phyloP scores from a whole-genome alignment of 2,888 invertebrate species.

The Chloroclysta siterata region DNA sequence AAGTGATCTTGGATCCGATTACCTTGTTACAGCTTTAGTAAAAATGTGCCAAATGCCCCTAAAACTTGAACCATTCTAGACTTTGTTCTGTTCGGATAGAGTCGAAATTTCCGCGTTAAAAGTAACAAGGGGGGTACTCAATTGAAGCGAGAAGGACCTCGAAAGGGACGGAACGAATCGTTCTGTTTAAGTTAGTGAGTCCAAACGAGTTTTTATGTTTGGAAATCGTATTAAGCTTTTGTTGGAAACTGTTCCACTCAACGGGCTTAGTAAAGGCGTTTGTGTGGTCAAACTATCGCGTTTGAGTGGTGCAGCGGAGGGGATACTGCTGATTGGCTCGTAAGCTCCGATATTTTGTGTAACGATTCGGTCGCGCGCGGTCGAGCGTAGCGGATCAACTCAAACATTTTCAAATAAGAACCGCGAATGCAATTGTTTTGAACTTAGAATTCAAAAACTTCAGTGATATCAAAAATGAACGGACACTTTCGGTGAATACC shows the following conservation, averaged over 20 bases:
- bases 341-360: conserved; percentile 72
- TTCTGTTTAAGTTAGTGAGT: conserved; percentile 82
- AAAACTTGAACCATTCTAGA: conserved; percentile 39
- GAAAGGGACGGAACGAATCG: conserved; percentile 76
- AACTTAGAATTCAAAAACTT: conserved; percentile 39
- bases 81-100: conserved; percentile 31
- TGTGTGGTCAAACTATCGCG: conserved; percentile 82
- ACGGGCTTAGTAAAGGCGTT: conserved; percentile 82
- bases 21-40: conserved; percentile 63
- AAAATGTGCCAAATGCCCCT: conserved; percentile 63
- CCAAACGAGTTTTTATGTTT: conserved; percentile 85
- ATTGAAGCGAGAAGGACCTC: conserved; percentile 72
- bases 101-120: conserved; percentile 46
- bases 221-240: conserved; percentile 85
- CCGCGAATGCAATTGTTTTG: conserved; percentile 43
- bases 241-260: conserved; percentile 84
- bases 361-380: conserved; percentile 73
- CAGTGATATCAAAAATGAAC: conserved; percentile 47
- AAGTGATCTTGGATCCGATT: conserved; percentile 65
- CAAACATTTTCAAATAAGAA: conserved; percentile 60
- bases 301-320: conserved; percentile 72
- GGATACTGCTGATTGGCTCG: conserved; percentile 78
- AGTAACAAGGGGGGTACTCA: conserved; percentile 63
- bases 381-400: conserved; percentile 68
- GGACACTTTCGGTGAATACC: conserved; percentile 34